Evolutionary conservation across 2,888 invertebrate genomes (phyloP).

Genomic region (Philaethria dido): DNA sequence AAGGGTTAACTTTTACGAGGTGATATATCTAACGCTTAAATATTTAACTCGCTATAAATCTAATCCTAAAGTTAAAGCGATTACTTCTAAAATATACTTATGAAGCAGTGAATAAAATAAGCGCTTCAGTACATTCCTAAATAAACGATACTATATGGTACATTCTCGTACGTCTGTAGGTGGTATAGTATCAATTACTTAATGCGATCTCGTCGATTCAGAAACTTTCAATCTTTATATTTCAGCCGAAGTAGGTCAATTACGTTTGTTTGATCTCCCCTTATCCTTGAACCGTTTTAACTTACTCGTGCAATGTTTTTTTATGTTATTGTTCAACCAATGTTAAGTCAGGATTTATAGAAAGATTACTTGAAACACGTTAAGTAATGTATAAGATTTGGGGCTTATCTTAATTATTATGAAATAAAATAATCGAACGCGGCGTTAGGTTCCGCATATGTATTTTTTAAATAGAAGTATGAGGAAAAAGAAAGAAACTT

Average conservation of each 20-base stretch:
- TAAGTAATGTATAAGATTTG: too few species aligned
- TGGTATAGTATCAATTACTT: slow-evolving; percentile 10
- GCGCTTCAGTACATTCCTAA: not conserved
- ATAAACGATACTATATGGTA: not conserved
- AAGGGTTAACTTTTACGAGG: not conserved
- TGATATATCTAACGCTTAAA: not conserved
- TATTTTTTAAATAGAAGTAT: not conserved
- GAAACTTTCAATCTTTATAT: slow-evolving; percentile 21
- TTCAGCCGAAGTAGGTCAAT: slow-evolving; percentile 21
- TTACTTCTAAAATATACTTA: too few species aligned
- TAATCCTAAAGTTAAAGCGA: not conserved
- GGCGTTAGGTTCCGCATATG: not conserved
- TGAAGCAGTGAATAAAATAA: not conserved
- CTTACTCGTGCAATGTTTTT: slow-evolving; percentile 13
- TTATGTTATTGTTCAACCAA: not conserved
- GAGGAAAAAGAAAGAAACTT: not conserved
- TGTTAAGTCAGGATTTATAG: not conserved
- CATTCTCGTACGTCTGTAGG: not conserved
- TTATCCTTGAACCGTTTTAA: slow-evolving; percentile 20
- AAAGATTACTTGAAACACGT: not conserved
- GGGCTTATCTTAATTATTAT: not conserved
- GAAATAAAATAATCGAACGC: not conserved
- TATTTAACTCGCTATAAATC: not conserved
- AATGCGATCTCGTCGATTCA: slow-evolving; percentile 18
- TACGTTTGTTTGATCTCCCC: slow-evolving; percentile 22